Percentiles rank a stretch among this genome's conserved stretches.
Conservation (phyloP, 2,888 invertebrate genomes). For the Chloromyia formosa region DNA sequence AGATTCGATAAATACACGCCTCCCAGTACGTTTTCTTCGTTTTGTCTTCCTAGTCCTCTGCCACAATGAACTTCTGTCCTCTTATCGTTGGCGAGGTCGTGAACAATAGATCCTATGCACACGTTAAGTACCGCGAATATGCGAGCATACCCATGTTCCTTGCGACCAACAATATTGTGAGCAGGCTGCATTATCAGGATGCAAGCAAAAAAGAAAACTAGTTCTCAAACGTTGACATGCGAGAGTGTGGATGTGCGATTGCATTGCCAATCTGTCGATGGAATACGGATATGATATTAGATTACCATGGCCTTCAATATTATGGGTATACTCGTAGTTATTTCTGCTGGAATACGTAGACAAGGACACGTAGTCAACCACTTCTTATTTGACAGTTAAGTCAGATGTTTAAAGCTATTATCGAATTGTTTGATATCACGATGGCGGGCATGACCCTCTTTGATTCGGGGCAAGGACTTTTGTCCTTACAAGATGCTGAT, state of each 20-base stretch:
- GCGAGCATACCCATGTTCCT: neutral
- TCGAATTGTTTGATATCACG: conserved; percentile 26
- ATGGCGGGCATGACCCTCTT: conserved; percentile 36
- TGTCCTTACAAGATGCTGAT: conserved; percentile 37
- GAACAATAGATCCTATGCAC: conserved; percentile 41
- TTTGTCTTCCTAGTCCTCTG: conserved; percentile 24
- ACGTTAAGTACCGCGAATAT: conserved; percentile 34
- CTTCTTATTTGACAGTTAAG: conserved; percentile 48
- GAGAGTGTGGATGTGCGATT: conserved; percentile 38
- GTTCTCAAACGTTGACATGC: conserved; percentile 11
- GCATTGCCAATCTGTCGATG: conserved; percentile 38
- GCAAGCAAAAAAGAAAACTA: conserved; percentile 17
- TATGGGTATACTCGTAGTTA: too few relatives aligned
- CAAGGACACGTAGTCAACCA: conserved; percentile 12
- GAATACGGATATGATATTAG: conserved; percentile 46
- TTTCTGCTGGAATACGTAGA: neutral
- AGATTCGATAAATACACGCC: conserved; percentile 46
- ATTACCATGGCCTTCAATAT: conserved; percentile 45
- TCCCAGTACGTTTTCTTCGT: conserved; percentile 29
- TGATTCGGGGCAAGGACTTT: conserved; percentile 26
- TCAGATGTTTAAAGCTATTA: conserved; percentile 47
- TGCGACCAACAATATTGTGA: neutral
- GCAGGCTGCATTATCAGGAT: conserved; percentile 47
- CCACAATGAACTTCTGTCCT: conserved; percentile 34
- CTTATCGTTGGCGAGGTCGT: conserved; percentile 1